These are phyloP conservation scores for Anarsia innoxiella DNA, from an alignment of 2,888 invertebrate genomes.

Conservation along the genomic window DNA sequence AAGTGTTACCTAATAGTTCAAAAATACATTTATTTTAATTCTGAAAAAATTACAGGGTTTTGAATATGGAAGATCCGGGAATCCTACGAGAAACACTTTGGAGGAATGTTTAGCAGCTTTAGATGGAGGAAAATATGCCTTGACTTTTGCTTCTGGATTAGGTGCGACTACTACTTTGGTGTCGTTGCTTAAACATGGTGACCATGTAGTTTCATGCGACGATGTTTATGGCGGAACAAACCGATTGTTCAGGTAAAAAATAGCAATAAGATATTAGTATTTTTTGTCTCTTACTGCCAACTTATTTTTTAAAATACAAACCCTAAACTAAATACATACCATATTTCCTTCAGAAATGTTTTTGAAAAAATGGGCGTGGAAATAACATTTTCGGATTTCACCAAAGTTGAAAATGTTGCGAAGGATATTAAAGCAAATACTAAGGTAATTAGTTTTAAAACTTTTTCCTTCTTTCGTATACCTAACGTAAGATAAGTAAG, in stretches of 20 bases:
- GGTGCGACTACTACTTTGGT: constrained; percentile 87
- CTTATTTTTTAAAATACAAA: background rate
- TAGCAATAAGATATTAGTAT: no score
- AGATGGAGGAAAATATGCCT: constrained; percentile 90
- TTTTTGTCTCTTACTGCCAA: no score
- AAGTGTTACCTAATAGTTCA: no score
- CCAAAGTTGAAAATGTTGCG: constrained; percentile 78
- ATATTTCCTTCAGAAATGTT: constrained; percentile 77
- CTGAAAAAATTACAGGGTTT: constrained; percentile 81
- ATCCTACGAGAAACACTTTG: constrained; percentile 92
- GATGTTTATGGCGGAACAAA: constrained; percentile 97
- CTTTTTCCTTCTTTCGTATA: no score
- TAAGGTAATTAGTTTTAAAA: constrained; percentile 78
- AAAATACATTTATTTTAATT: background rate
- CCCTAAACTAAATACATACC: no score
- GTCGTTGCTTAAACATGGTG: constrained; percentile 86
- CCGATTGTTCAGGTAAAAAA: constrained; percentile 75
- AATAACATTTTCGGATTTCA: constrained; percentile 86
- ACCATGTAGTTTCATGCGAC: constrained; percentile 92
- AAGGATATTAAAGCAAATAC: constrained; percentile 86
- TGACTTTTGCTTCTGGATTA: constrained; percentile 92
- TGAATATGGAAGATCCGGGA: constrained; percentile 95
- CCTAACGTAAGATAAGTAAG: no score
- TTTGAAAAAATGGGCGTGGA: constrained; percentile 80
- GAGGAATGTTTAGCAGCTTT: constrained; percentile 93